Conservation (phyloP, 1,140 invertebrate species). For the Zaprionus lachaisei region DNA sequence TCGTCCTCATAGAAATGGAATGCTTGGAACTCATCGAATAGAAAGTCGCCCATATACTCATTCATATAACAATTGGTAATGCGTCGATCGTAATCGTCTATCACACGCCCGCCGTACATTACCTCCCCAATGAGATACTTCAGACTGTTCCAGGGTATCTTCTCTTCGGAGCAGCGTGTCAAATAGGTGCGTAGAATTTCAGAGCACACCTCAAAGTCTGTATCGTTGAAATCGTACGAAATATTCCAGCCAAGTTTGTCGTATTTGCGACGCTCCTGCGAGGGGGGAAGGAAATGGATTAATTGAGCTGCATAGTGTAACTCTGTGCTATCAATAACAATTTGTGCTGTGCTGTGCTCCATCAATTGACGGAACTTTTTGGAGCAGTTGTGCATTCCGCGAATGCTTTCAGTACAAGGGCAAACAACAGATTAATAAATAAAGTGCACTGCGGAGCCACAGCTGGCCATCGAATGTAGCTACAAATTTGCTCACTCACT, state of each 20-base stretch:
- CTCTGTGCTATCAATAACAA: slow-evolving; percentile 69
- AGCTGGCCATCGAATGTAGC: slow-evolving; percentile 43
- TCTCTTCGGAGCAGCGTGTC: slow-evolving; percentile 87
- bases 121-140: slow-evolving; percentile 97
- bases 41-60: slow-evolving; percentile 96
- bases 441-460: slow-evolving; percentile 55
- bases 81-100: slow-evolving; percentile 94
- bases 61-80: slow-evolving; percentile 95
- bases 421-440: slow-evolving; percentile 71
- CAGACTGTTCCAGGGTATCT: slow-evolving; percentile 94
- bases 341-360: slow-evolving; percentile 57
- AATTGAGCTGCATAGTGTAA: slow-evolving; percentile 44
- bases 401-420: slow-evolving; percentile 60
- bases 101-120: slow-evolving; percentile 96
- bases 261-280: slow-evolving; percentile 93
- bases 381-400: slow-evolving; percentile 37
- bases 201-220: slow-evolving; percentile 94
- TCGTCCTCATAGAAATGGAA: slow-evolving; percentile 94
- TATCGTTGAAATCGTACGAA: slow-evolving; percentile 96
- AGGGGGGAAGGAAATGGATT: slow-evolving; percentile 41
- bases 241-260: slow-evolving; percentile 98
- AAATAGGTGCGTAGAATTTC: slow-evolving; percentile 93
- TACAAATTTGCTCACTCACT: slow-evolving; percentile 84
- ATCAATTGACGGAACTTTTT: slow-evolving; percentile 66
- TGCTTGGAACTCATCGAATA: slow-evolving; percentile 94